These are phyloP conservation scores for Whitmania pigra DNA, from an alignment of 1,140 invertebrate genomes.

Conservation along the genomic window DNA sequence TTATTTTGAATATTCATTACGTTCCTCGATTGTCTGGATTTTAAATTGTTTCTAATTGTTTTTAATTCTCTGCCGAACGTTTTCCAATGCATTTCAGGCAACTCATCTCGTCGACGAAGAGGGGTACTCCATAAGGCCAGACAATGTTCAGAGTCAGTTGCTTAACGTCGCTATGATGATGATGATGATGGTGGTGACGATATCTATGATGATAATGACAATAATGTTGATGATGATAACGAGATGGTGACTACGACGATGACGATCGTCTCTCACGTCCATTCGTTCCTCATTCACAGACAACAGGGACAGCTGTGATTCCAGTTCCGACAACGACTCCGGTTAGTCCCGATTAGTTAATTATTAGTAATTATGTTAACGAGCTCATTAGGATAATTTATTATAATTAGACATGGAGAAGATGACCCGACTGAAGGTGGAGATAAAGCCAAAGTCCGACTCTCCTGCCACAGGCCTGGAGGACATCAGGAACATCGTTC, in stretches of 20 bases:
- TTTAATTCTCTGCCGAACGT: too few species aligned
- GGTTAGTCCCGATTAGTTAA: constrained; percentile 42
- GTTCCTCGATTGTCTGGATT: too few species aligned
- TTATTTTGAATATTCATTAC: too few species aligned
- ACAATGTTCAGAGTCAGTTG: constrained; percentile 34
- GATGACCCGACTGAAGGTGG: not conserved
- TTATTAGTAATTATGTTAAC: not conserved
- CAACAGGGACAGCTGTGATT: constrained; percentile 70
- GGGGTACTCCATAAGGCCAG: constrained; percentile 76
- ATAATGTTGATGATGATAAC: too few species aligned
- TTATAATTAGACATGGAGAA: not conserved
- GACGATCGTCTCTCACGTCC: not conserved
- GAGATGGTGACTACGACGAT: not conserved
- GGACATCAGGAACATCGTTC: not conserved
- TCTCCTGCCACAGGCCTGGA: not conserved
- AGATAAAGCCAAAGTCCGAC: not conserved
- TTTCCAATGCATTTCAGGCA: too few species aligned
- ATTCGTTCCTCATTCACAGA: constrained; percentile 12
- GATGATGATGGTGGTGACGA: constrained; percentile 22
- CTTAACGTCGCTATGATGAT: not conserved
- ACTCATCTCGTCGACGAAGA: constrained; percentile 81
- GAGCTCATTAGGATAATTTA: not conserved
- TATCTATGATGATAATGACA: not conserved
- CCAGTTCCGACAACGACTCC: constrained; percentile 80
- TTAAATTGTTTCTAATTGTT: too few species aligned